Evolutionary conservation across 2,113 vertebrate species (phyloP).

Genomic region (Caloenas nicobarica): DNA sequence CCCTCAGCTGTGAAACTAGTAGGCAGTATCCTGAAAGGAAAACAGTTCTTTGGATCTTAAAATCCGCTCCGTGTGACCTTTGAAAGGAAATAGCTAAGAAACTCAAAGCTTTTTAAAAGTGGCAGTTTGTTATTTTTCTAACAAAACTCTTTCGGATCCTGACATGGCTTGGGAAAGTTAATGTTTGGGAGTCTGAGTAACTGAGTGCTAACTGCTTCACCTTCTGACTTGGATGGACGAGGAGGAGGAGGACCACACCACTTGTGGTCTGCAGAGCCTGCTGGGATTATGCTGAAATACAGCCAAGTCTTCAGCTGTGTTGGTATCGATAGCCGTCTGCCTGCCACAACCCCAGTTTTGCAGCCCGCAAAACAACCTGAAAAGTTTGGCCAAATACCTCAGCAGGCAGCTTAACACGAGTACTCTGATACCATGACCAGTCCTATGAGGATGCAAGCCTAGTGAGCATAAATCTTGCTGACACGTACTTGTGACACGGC

Average conservation of each 20-base stretch:
- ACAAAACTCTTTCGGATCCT: not conserved
- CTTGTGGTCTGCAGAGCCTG: not conserved
- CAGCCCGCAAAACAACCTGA: not conserved
- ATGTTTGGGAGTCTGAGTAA: not conserved
- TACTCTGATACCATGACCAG: not conserved
- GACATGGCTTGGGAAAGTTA: not conserved
- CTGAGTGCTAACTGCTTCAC: not conserved
- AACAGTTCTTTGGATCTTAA: not conserved
- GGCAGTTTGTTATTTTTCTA: not conserved
- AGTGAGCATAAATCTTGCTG: not conserved
- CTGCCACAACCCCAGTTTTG: not conserved
- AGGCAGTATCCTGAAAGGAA: not conserved
- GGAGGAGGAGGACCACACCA: not conserved
- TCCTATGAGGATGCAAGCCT: rapidly evolving
- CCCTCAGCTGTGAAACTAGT: conserved; percentile 32
- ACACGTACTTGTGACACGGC: rapidly evolving
- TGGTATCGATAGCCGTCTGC: rapidly evolving
- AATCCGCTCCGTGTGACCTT: not conserved
- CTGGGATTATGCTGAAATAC: not conserved
- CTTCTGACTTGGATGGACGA: not conserved
- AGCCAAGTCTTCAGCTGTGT: not conserved
- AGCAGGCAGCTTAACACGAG: not conserved
- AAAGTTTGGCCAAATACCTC: not conserved
- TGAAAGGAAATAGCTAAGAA: not conserved
- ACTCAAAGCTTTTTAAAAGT: not conserved